Evolutionary conservation across 2,888 invertebrate species (phyloP).

Genomic region (Anthophora plumipes): DNA sequence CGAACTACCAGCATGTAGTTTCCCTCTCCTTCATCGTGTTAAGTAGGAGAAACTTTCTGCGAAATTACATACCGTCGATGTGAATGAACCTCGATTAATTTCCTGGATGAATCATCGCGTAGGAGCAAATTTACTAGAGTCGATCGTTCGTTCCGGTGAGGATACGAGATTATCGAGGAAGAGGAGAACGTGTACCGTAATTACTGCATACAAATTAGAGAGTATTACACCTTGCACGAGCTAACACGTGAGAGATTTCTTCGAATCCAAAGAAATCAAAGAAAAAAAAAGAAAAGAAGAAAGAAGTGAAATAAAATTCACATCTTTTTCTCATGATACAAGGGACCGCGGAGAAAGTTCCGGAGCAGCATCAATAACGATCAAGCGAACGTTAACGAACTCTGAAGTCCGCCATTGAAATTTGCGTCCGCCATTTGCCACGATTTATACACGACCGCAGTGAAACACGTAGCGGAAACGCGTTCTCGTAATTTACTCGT

Average conservation of each 20-base stretch:
- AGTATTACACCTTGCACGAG: too few relatives aligned
- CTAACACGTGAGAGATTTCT: too few relatives aligned
- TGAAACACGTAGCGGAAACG: neutral
- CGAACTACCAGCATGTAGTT: neutral
- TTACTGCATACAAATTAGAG: neutral
- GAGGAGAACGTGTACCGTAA: neutral
- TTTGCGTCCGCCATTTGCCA: neutral
- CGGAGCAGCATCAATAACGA: conserved; percentile 1
- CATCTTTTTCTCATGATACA: neutral
- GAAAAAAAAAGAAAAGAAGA: too few relatives aligned
- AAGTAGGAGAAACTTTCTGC: neutral
- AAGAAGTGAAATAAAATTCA: too few relatives aligned
- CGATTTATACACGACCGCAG: neutral
- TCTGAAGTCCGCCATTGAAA: neutral
- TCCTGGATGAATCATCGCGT: neutral
- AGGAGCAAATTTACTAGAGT: neutral
- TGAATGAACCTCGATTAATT: conserved; percentile 4
- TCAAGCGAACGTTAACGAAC: neutral
- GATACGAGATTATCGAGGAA: neutral
- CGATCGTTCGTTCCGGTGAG: neutral
- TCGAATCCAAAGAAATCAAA: too few relatives aligned
- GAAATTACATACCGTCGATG: neutral
- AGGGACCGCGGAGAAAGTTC: neutral
- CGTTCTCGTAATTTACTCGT: neutral
- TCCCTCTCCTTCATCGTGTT: too few relatives aligned